Evolutionary conservation across 2,113 vertebrate species (phyloP).

Genomic region (Zosterops lateralis): DNA sequence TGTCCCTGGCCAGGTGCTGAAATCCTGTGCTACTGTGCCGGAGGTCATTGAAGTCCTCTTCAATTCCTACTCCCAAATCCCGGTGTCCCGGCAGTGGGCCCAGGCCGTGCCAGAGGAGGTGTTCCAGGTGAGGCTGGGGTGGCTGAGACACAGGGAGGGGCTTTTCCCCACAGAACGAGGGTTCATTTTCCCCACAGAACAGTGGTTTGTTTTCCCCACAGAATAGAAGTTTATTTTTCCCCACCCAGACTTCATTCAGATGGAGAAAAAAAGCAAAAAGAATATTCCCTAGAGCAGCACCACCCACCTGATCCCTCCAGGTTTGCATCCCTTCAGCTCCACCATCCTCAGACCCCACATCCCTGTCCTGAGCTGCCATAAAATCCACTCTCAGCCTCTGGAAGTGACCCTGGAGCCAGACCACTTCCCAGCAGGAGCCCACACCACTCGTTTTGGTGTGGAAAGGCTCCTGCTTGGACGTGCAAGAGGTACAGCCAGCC

Average conservation of each 20-base stretch:
- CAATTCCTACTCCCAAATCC: constrained; percentile 74
- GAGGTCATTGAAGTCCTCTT: constrained; percentile 71
- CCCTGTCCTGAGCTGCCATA: background rate
- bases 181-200: background rate
- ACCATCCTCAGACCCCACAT: background rate
- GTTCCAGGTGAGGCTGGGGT: constrained; percentile 52
- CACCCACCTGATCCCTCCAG: accelerated
- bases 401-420: background rate
- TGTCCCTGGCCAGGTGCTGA: constrained; percentile 59
- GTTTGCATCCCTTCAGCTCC: background rate
- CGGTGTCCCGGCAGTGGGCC: constrained; percentile 57
- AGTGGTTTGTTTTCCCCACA: background rate
- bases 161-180: background rate
- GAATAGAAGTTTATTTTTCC: background rate
- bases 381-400: background rate
- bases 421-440: background rate
- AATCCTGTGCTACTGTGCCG: constrained; percentile 38
- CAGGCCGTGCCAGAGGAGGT: constrained; percentile 61
- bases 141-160: background rate
- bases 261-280: background rate
- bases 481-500: background rate
- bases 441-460: accelerated
- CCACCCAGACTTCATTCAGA: background rate
- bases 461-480: accelerated
- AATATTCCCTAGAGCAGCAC: background rate